Base-by-base conservation (phyloP, 1,140 invertebrate genomes). In the Hypothenemus hampei region DNA sequence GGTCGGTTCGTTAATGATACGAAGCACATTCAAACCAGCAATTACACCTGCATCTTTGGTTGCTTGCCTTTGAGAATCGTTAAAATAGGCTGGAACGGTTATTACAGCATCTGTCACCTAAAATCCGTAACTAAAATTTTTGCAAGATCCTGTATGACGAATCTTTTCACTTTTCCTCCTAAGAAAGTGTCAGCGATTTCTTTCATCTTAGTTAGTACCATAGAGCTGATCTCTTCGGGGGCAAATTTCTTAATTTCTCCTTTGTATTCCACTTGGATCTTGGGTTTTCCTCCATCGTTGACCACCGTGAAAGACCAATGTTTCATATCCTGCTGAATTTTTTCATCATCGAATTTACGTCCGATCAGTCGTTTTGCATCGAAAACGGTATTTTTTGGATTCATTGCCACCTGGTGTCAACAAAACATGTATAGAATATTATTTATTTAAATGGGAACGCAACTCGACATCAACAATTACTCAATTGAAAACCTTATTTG, bases 361-460 rank as follows among this genome's bases (percentile, higher is more conserved):
- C 83, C 83, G 52, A 86, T 85, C 23, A 72, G 51, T 33, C 70
- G 62, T 49, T 72, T 72, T n/a, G 68, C 67, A 75, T 92, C 89
- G 63, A 88, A 89, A n/a, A 89, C 83, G 1, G 89, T 92, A 67
- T 93, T 93, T 62, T 77, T 77, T 8, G 90, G 89, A 72, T 94
- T 93, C 83, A 68, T 68, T 3, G 66, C 66, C 11, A 68, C 66
- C 63, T 68, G 10, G 26, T n/a, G n/a, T n/a, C n/a, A n/a, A n/a
- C n/a, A n/a, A n/a, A n/a, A n/a, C n/a, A n/a, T n/a, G n/a, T n/a
- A n/a, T n/a, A n/a, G n/a, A n/a, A n/a, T n/a, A n/a, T n/a, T n/a
- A n/a, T n/a, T n/a, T n/a, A n/a, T n/a, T n/a, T n/a, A n/a, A n/a
- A n/a, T n/a, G n/a, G n/a, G n/a, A n/a, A n/a, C n/a, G n/a, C n/a